A percentile compares a stretch with the other conserved stretches of the same genome.
Conservation (phyloP, 1,140 invertebrate species). For the Eubasilissa regina region DNA sequence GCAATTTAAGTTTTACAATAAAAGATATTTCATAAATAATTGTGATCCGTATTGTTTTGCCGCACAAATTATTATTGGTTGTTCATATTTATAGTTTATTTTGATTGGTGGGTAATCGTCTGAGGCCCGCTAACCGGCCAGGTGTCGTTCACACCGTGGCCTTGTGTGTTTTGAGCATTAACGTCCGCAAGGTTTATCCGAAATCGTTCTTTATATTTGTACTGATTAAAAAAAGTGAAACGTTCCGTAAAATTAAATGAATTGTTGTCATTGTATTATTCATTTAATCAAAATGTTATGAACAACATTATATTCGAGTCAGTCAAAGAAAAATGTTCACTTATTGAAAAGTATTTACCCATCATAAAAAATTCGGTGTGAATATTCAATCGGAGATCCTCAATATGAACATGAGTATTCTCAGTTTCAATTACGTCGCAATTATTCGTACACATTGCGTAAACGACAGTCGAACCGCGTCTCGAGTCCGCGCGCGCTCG, state of each 20-base stretch:
- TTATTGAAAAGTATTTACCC: neutral
- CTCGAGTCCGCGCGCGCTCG: slow-evolving; percentile 69
- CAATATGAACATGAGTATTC: slow-evolving; percentile 31
- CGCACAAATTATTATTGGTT: slow-evolving; percentile 51
- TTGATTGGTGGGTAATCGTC: slow-evolving; percentile 73
- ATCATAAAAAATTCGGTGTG: neutral
- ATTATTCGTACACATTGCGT: slow-evolving; percentile 72
- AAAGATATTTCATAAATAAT: slow-evolving; percentile 25
- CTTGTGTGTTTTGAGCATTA: slow-evolving; percentile 62
- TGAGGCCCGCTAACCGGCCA: slow-evolving; percentile 71
- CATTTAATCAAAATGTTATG: neutral
- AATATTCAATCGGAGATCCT: slow-evolving; percentile 15
- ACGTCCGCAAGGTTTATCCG: slow-evolving; percentile 21
- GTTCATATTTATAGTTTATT: slow-evolving; percentile 44
- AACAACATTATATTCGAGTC: neutral
- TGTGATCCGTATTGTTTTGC: slow-evolving; percentile 43
- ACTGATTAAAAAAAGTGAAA: slow-evolving; percentile 5
- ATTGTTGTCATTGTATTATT: neutral
- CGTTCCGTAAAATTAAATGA: neutral
- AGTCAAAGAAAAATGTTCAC: neutral
- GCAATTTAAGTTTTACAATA: slow-evolving; percentile 3
- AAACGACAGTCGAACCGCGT: slow-evolving; percentile 65
- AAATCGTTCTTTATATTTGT: slow-evolving; percentile 15
- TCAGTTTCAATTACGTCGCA: slow-evolving; percentile 70
- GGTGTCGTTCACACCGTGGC: slow-evolving; percentile 74